Base-by-base conservation (phyloP, 1,140 invertebrate genomes). In the Diachasma alloeum region DNA sequence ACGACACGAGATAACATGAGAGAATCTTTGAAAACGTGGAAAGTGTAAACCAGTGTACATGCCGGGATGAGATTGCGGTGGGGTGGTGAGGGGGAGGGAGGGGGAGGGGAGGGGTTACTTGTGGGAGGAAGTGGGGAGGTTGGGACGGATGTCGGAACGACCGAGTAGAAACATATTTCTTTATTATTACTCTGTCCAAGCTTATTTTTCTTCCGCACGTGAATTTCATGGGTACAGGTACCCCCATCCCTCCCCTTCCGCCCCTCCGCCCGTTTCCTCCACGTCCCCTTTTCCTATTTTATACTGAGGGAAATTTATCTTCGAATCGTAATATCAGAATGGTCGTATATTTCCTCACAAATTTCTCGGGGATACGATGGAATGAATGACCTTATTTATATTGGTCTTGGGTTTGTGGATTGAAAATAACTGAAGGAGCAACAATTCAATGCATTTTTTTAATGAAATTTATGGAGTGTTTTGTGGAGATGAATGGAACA, bases 161-260 rank as follows among this genome's bases (percentile, higher is more conserved):
- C 84, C 84, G 85, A 87, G 85, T 84, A 88, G 88, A 89, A 89
- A 89, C 88, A 89, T 88, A 89, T 88, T 90, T 88, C 87, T 89
- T 89, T 89, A 89, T 89, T 90, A 88, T 88, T 89, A 89, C 86
- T 88, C 84, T 84, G 83, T 86, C 85, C 85, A 83, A 86, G 87
- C 87, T 90, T 89, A 88, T 90, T 88, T 88, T 89, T 88, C 87
- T 88, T 87, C 85, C 83, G 83, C 81, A 84, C 83, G 84, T 81
- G 59, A 87, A 85, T 86, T 63, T n/a, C 36, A 44, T 59, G 26
- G 56, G 44, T 37, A 10, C 71, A 44, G 24, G 71, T 72, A 72
- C 53, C 42, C 67, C 42, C 56, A n/a, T 53, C 44, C 31, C 31
- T 31, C 31, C 31, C 31, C 31, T 6, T 31, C 31, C 6, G 31